Evolutionary conservation across 1,140 invertebrate species (phyloP).

Genomic region (Bombus superbus): DNA sequence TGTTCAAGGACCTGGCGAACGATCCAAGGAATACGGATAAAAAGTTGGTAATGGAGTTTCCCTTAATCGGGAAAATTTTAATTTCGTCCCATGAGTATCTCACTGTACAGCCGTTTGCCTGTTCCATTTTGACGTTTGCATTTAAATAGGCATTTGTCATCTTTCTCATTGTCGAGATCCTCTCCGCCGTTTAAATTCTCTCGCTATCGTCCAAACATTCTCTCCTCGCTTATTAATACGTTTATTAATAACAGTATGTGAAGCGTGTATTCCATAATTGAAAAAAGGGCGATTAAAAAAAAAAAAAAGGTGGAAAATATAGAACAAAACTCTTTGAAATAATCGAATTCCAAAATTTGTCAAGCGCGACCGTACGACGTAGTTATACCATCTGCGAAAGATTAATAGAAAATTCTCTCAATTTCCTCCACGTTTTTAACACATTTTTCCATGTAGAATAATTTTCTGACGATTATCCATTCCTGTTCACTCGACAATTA

Average conservation of each 20-base stretch:
- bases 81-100: constrained; percentile 13
- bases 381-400: not conserved
- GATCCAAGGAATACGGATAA: constrained; percentile 17
- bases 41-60: constrained; percentile 46
- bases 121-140: constrained; percentile 17
- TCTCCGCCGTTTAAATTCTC: not conserved
- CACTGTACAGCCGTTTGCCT: too few relatives aligned
- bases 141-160: constrained; percentile 34
- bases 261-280: not conserved
- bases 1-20: not conserved
- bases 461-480: too few relatives aligned
- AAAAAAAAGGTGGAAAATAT: not conserved
- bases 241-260: not conserved
- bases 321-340: not conserved
- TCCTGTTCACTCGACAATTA: too few relatives aligned
- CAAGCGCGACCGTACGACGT: not conserved
- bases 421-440: too few relatives aligned
- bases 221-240: too few relatives aligned
- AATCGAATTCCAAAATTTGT: not conserved
- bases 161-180: not conserved
- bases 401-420: not conserved
- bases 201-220: not conserved
- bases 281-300: not conserved
- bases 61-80: constrained; percentile 34
- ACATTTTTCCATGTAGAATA: too few relatives aligned